A percentile compares a stretch with the other conserved stretches of the same genome.
Conservation (phyloP, 2,113 vertebrate genomes). For the Sakesphorus luctuosus region DNA sequence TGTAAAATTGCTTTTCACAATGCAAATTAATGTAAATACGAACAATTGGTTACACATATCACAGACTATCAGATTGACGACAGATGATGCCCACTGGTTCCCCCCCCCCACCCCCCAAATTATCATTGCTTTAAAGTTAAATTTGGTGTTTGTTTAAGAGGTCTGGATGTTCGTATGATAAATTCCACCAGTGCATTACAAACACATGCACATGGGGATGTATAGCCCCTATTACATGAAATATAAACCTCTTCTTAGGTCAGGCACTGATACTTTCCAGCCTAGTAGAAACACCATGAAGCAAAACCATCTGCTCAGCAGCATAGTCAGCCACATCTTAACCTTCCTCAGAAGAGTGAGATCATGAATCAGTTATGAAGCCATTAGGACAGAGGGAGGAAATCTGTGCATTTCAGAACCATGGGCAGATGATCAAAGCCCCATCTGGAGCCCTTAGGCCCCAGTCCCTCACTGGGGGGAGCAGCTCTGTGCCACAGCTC, state of each 20-base stretch:
- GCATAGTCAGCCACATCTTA: background rate
- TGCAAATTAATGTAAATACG: conserved; percentile 89
- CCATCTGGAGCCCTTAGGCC: background rate
- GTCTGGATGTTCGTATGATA: conserved; percentile 37
- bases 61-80: conserved; percentile 77
- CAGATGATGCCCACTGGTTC: conserved; percentile 70
- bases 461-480: background rate
- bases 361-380: background rate
- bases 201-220: background rate
- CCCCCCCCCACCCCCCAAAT: conserved; percentile 42
- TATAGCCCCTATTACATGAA: conserved; percentile 45
- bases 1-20: conserved; percentile 86
- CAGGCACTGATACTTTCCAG: background rate
- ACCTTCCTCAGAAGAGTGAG: background rate
- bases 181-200: conserved; percentile 21
- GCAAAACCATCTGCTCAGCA: background rate
- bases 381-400: background rate
- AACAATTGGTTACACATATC: conserved; percentile 86
- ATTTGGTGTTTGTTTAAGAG: conserved; percentile 62
- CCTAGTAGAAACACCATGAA: background rate
- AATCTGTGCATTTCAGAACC: background rate
- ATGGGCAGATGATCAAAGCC: background rate
- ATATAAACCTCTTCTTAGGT: conserved; percentile 48
- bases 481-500: background rate
- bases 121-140: conserved; percentile 76